Evolutionary conservation across 2,113 vertebrate genomes (phyloP).

Genomic region (Rhinolophus sinicus): DNA sequence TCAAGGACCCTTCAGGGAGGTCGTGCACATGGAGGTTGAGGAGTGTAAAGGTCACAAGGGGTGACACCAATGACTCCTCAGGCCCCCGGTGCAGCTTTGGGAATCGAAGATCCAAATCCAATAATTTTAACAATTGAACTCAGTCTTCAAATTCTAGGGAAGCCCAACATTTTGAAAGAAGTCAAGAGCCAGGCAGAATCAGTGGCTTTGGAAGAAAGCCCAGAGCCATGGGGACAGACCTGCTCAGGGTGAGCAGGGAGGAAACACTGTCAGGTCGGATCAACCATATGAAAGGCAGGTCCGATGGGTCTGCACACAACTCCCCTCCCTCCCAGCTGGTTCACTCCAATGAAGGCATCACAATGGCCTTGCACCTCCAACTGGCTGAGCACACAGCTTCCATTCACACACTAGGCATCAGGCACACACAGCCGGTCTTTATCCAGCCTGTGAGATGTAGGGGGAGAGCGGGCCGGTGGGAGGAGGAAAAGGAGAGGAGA

Average conservation of each 20-base stretch:
- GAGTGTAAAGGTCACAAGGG: background rate
- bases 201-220: background rate
- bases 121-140: background rate
- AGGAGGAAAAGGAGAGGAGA: background rate
- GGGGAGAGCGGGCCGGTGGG: background rate
- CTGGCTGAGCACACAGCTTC: background rate
- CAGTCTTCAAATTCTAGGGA: constrained; percentile 49
- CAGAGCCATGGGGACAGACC: background rate
- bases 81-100: background rate
- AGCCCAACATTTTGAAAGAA: background rate
- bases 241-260: background rate
- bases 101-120: background rate
- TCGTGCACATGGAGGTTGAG: background rate
- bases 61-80: background rate
- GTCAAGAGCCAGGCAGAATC: background rate
- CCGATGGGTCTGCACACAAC: background rate
- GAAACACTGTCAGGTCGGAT: background rate
- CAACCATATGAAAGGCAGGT: background rate
- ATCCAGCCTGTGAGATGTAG: background rate
- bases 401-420: fast-evolving
- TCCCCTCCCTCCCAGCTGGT: background rate
- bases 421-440: background rate
- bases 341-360: background rate
- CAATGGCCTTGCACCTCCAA: background rate
- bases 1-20: background rate